These are phyloP conservation scores for Sipha maydis DNA, from an alignment of 2,888 invertebrate species.

Conservation along the genomic window DNA sequence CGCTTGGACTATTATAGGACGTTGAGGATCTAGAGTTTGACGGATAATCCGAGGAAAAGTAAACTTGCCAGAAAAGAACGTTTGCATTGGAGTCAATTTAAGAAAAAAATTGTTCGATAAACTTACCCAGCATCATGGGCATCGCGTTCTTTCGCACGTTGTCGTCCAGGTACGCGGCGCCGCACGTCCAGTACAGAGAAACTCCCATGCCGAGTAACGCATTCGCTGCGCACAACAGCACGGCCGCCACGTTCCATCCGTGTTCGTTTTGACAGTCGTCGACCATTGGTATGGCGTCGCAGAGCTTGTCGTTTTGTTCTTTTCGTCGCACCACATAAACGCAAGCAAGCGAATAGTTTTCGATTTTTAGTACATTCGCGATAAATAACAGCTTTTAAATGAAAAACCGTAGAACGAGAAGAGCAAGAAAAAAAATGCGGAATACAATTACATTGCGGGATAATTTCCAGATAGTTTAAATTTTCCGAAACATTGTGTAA, in stretches of 20 bases:
- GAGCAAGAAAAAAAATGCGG: no score
- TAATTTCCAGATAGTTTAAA: no score
- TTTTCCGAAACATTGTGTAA: no score
- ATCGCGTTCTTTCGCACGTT: conserved; percentile 66
- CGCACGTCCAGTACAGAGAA: conserved; percentile 68
- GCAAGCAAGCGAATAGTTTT: background rate
- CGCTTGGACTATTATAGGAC: no score
- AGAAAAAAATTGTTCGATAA: background rate
- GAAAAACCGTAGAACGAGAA: no score
- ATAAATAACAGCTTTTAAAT: no score
- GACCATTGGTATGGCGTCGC: background rate
- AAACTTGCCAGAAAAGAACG: no score
- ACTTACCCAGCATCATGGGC: conserved; percentile 65
- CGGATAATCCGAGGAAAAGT: no score
- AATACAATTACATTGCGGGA: no score
- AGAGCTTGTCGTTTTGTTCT: conserved; percentile 45
- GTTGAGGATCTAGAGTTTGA: no score
- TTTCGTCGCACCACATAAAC: background rate
- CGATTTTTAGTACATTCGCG: background rate
- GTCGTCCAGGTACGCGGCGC: conserved; percentile 69
- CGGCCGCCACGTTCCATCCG: conserved; percentile 37
- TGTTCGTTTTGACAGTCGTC: conserved; percentile 34
- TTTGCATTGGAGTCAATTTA: no score
- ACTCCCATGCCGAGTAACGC: conserved; percentile 68
- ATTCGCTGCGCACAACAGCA: conserved; percentile 67